Conservation (phyloP, 30 jellyfish, hydroid and myxozoan species). For the Aurelia aurita region DNA sequence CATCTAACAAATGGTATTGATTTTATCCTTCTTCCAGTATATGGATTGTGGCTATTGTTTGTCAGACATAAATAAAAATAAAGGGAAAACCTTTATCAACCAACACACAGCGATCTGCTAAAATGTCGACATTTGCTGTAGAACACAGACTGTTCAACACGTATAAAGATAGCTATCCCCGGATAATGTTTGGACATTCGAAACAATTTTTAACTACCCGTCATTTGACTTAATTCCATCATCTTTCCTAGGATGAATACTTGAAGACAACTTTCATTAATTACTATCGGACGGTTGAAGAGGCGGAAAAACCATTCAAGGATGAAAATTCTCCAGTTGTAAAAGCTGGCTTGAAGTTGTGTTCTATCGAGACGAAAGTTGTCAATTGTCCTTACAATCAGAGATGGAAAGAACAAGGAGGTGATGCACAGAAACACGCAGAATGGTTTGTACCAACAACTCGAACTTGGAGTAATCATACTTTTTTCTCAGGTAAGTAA, state of each 20-base stretch:
- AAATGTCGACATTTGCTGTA: no score
- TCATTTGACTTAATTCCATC: background rate
- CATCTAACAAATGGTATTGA: no score
- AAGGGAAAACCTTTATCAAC: no score
- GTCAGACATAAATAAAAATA: no score
- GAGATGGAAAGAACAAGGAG: conserved; percentile 43
- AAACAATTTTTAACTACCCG: no score
- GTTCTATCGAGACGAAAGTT: conserved; percentile 59
- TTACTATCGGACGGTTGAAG: conserved; percentile 77
- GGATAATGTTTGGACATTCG: no score
- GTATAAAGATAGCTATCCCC: no score
- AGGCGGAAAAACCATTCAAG: conserved; percentile 60
- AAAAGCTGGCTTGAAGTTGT: conserved; percentile 64
- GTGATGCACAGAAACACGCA: conserved; percentile 76
- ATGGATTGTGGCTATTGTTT: no score
- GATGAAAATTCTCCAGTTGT: conserved; percentile 38
- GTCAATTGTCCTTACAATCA: conserved; percentile 69
- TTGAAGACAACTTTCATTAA: conserved; percentile 39
- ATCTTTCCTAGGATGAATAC: conserved; percentile 65
- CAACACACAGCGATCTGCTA: no score
- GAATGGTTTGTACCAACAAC: conserved; percentile 51
- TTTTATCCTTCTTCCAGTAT: no score
- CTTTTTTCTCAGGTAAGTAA: conserved; percentile 74
- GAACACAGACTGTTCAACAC: no score
- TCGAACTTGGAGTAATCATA: conserved; percentile 78